Evolutionary conservation across 23 tunicate species (phyloP), one percentile per base, ranked within the genome.

Genomic region (Oikopleura vanhoeffeni): DNA sequence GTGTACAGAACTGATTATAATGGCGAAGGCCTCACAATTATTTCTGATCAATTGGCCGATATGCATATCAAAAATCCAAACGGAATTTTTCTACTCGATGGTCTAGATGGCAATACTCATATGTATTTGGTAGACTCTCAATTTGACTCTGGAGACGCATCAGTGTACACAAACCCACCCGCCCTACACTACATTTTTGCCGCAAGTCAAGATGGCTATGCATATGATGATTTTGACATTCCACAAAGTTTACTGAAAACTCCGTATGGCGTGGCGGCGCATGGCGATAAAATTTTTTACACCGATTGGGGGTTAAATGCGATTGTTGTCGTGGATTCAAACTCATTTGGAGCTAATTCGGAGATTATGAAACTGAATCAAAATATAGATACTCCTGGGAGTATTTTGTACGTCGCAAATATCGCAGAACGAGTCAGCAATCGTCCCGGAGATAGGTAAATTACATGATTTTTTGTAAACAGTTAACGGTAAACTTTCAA

Each of bases 261-360:
- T 60, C 97, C 97, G 24, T 92, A 89, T 67, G 97, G 97, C 0
- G 57, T 92, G 39, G 77, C 94, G 0, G 41, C 39, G 67, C 64
- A 58, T 60, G 34, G 67, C 58, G 41, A 83, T n/a, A 76, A 39
- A 41, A 83, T 89, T 40, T 92, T 76, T 85, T 39, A 89, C 76
- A 89, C 97, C 0, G 97, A 92, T 75, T 92, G 97, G 97, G 93
- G 87, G 1, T 33, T 85, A 24, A 89, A 85, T 57, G 87, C 88
- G 76, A 90, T 92, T 30, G 89, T 88, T 83, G 90, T 89, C 40
- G 34, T 90, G 8, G 89, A 89, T 18, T 18, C 60, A 49, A 49
- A 8, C 18, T 8, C 60, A 8, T 49, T 49, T 49, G 60, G 60
- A 49, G 18, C 18, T 8, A 18, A 49, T 49, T 49, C 60, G 8